A percentile compares a stretch with the other conserved stretches of the same genome.
phyloP scores from a whole-genome alignment of 2,888 invertebrate genomes.

The Boloria selene region DNA sequence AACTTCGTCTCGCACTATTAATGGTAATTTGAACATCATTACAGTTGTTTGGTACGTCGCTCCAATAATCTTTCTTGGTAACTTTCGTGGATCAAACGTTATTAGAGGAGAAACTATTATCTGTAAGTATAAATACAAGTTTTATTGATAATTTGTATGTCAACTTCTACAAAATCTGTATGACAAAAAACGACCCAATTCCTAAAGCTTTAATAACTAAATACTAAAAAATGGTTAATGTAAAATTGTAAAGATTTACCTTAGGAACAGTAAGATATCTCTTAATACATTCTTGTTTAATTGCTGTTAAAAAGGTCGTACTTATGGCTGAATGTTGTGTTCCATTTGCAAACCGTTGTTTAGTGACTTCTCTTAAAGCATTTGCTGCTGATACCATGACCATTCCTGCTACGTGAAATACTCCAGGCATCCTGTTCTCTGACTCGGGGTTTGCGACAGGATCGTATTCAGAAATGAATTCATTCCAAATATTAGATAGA shows the following conservation, averaged over 20 bases:
- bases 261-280: constrained; percentile 68
- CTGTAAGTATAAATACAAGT: constrained; percentile 49
- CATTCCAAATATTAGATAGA: constrained; percentile 89
- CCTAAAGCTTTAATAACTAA: background rate
- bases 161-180: no score
- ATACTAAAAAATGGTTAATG: background rate
- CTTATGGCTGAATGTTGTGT: constrained; percentile 67
- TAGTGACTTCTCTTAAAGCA: constrained; percentile 83
- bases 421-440: constrained; percentile 82
- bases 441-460: constrained; percentile 88
- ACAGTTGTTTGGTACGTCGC: constrained; percentile 49
- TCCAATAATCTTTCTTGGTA: constrained; percentile 60
- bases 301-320: constrained; percentile 65
- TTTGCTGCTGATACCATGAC: constrained; percentile 85
- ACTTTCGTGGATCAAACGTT: constrained; percentile 71
- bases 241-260: constrained; percentile 47
- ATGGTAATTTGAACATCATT: constrained; percentile 58
- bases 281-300: constrained; percentile 67
- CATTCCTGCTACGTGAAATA: constrained; percentile 84
- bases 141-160: background rate
- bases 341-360: constrained; percentile 65
- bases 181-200: no score
- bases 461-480: constrained; percentile 89
- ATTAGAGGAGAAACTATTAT: constrained; percentile 69
- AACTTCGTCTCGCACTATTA: constrained; percentile 61